Percentiles rank a stretch among this genome's conserved stretches.
Conservation (phyloP, 2,888 invertebrate species). For the Mallateleia sp. region DNA sequence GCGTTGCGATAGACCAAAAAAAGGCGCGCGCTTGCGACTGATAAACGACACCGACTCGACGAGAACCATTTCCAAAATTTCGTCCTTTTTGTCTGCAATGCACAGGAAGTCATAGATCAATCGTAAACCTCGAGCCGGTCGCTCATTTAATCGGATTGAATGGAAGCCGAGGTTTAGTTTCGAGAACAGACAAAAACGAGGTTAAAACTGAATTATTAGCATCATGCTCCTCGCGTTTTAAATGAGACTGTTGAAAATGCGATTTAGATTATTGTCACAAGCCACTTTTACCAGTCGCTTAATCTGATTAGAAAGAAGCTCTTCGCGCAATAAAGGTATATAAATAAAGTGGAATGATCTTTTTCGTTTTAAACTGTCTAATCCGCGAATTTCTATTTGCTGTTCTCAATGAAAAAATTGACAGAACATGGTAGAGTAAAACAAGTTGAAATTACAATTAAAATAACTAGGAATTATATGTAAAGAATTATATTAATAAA, state of each 20-base stretch:
- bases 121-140: constrained; percentile 2
- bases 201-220: constrained; percentile 51
- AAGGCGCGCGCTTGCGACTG: constrained; percentile 31
- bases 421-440: too few relatives aligned
- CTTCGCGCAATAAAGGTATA: constrained; percentile 36
- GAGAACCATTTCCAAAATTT: constrained; percentile 58
- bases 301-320: constrained; percentile 47
- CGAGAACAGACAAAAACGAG: constrained; percentile 4
- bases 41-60: constrained; percentile 49
- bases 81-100: constrained; percentile 9
- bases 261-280: constrained; percentile 31
- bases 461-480: too few relatives aligned
- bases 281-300: constrained; percentile 36
- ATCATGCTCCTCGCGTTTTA: constrained; percentile 44
- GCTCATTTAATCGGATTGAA: constrained; percentile 18
- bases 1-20: constrained; percentile 55
- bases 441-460: too few relatives aligned
- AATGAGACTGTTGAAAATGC: constrained; percentile 30
- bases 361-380: background rate
- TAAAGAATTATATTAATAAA: too few relatives aligned
- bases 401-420: too few relatives aligned
- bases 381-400: too few relatives aligned
- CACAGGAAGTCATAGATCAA: constrained; percentile 15
- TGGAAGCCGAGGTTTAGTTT: background rate
- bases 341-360: constrained; percentile 29